These are phyloP conservation scores for Trichomalopsis sarcophagae DNA, from an alignment of 1,140 invertebrate species.

Conservation along the genomic window DNA sequence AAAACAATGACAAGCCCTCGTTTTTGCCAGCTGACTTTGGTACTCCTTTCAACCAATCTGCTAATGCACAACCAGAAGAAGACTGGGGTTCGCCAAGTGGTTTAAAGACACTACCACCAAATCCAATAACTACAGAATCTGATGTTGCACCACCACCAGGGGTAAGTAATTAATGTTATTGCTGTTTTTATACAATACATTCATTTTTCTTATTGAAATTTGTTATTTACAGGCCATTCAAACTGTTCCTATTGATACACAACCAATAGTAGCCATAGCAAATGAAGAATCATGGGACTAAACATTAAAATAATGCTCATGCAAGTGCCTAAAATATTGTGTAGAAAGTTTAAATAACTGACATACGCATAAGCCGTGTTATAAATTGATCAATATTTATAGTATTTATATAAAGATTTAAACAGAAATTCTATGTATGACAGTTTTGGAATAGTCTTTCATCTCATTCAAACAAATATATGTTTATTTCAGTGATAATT, in stretches of 20 bases:
- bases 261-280: background rate
- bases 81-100: conserved; percentile 46
- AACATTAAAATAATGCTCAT: conserved; percentile 13
- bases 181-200: background rate
- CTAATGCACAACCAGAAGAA: conserved; percentile 39
- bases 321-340: conserved; percentile 44
- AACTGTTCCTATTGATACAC: background rate
- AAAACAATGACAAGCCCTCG: conserved; percentile 4
- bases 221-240: background rate
- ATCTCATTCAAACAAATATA: background rate
- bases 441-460: conserved; percentile 1
- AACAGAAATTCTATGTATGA: conserved; percentile 35
- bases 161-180: conserved; percentile 17
- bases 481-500: background rate
- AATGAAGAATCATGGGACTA: conserved; percentile 52
- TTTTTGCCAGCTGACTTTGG: conserved; percentile 11
- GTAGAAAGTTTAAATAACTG: conserved; percentile 5
- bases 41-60: background rate
- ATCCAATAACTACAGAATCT: background rate
- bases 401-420: background rate
- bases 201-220: background rate
- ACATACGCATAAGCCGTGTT: conserved; percentile 23
- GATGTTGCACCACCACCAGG: background rate
- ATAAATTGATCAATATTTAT: conserved; percentile 6
- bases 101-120: background rate